Evolutionary conservation across 2,888 invertebrate genomes (phyloP).

Genomic region (Agrotis puta): DNA sequence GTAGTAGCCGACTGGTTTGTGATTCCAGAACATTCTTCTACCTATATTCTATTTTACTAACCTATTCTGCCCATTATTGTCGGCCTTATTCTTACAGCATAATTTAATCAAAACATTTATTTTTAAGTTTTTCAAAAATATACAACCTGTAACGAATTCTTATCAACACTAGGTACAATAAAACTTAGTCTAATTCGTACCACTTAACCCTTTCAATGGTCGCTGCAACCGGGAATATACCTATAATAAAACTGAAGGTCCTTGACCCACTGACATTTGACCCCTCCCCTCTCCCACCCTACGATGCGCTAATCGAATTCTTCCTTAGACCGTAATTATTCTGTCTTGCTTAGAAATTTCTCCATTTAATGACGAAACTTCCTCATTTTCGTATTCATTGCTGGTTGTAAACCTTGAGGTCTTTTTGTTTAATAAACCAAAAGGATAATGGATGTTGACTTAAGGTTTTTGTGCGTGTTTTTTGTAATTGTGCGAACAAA

Average conservation of each 20-base stretch:
- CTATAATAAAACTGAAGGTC: conserved; percentile 33
- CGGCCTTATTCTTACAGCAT: too few species aligned
- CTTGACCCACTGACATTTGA: conserved; percentile 60
- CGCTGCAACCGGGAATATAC: conserved; percentile 15
- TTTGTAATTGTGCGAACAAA: conserved; percentile 31
- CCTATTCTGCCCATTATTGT: too few species aligned
- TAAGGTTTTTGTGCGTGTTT: conserved; percentile 24
- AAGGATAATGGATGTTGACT: conserved; percentile 21
- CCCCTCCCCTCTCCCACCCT: conserved; percentile 14
- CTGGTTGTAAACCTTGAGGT: conserved; percentile 40
- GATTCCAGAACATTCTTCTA: too few species aligned
- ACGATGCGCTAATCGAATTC: conserved; percentile 62
- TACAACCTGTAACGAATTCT: rapidly evolving
- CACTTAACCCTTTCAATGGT: neutral
- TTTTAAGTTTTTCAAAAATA: too few species aligned
- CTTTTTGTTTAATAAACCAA: conserved; percentile 43
- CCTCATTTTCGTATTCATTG: conserved; percentile 53
- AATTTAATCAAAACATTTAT: too few species aligned
- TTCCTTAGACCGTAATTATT: conserved; percentile 58
- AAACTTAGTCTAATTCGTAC: neutral
- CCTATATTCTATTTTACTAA: too few species aligned
- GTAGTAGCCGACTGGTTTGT: too few species aligned
- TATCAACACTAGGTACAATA: neutral
- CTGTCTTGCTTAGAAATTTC: conserved; percentile 55
- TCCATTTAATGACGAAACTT: conserved; percentile 49